Evolutionary conservation across 2,888 invertebrate species (phyloP).

Genomic region (Baccha elongata): DNA sequence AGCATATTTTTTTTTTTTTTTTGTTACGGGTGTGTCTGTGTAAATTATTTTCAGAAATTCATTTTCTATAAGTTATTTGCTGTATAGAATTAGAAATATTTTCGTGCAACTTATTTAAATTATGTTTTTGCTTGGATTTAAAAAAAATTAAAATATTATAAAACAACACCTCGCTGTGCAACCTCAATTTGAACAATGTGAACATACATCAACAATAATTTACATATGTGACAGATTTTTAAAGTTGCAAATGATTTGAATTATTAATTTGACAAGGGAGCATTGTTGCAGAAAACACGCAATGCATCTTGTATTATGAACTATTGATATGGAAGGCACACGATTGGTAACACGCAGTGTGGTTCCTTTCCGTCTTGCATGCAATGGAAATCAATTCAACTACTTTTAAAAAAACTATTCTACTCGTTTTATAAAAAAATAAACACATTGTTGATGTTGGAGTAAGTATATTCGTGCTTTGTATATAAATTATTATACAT

Average conservation of each 20-base stretch:
- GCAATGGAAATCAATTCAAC: conserved; percentile 33
- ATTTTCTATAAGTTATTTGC: neutral
- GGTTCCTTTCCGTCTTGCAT: conserved; percentile 55
- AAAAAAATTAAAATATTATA: neutral
- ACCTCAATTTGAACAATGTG: neutral
- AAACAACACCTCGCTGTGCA: conserved; percentile 12
- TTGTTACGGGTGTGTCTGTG: neutral
- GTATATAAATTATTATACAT: conserved; percentile 32
- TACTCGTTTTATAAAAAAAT: neutral
- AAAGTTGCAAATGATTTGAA: conserved; percentile 64
- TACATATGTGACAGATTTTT: conserved; percentile 51
- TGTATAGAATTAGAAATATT: neutral
- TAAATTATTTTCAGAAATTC: neutral
- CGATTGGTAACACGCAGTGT: conserved; percentile 54
- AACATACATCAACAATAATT: conserved; percentile 19
- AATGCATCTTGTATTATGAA: conserved; percentile 60
- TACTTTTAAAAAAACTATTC: neutral
- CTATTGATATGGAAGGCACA: conserved; percentile 43
- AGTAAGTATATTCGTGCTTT: conserved; percentile 53
- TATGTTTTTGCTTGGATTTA: neutral
- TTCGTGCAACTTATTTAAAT: neutral
- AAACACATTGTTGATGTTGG: conserved; percentile 36
- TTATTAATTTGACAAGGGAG: conserved; percentile 47
- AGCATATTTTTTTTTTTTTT: neutral
- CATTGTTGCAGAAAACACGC: conserved; percentile 53